Conservation (phyloP, 2,888 invertebrate genomes). For the Holacanthella duospinosa region DNA sequence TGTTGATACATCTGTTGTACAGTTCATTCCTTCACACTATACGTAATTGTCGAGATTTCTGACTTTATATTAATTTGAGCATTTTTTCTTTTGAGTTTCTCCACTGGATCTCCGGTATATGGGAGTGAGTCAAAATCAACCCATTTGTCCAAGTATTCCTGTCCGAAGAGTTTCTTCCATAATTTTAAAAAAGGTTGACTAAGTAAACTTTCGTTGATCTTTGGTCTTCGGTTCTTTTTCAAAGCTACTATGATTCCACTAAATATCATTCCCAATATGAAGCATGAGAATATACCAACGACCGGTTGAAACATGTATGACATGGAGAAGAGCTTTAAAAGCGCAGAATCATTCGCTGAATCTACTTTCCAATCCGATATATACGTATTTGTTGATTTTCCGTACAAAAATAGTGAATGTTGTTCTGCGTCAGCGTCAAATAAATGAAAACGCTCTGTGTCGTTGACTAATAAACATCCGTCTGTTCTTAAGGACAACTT, state of each 20-base stretch:
- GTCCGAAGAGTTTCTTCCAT: neutral
- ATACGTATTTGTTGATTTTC: no score
- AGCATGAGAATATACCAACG: neutral
- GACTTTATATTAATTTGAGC: no score
- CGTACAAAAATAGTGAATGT: no score
- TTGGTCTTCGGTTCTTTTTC: neutral
- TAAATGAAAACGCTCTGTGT: no score
- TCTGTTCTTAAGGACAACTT: no score
- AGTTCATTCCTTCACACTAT: no score
- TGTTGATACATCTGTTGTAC: no score
- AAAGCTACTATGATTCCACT: neutral
- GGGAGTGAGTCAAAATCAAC: neutral
- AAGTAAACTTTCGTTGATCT: constrained; percentile 1
- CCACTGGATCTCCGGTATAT: neutral
- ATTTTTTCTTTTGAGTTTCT: neutral
- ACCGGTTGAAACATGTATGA: neutral
- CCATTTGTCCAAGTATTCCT: no score
- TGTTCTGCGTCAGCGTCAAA: no score
- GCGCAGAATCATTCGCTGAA: neutral
- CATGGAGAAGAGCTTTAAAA: constrained; percentile 3
- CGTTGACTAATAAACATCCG: no score
- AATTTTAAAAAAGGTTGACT: constrained; percentile 4
- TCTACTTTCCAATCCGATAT: constrained; percentile 3
- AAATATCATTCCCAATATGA: neutral
- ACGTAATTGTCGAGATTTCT: no score